Evolutionary conservation across 1,140 invertebrate genomes (phyloP), one percentile per base, ranked within the genome.

Genomic region (Vanessa tameamea): DNA sequence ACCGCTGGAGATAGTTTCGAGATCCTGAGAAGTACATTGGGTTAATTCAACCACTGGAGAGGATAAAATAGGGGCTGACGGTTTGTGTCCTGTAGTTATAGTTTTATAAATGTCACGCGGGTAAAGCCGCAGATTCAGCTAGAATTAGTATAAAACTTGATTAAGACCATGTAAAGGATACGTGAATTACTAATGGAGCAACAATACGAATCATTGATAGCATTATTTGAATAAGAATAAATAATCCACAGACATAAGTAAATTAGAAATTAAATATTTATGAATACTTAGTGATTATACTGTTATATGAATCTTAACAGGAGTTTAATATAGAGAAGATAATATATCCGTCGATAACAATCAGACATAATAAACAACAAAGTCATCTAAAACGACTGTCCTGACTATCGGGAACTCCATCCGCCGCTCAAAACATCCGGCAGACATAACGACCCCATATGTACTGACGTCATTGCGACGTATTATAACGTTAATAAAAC

Each of bases 361-460:
- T n/a, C 50, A 37, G 48, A 53, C 65, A 55, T 67, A 51, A 69
- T 63, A 53, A 26, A 48, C 14, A 14, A 70, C 57, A 63, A 70
- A 70, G 23, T 64, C 47, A 16, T 70, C 57, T 70, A 67, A 67
- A 69, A 69, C 66, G 48, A 63, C 69, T 53, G 48, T 64, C 59
- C 59, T 64, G 31, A 71, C 59, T 53, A 71, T 71, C 59, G 61
- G 69, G 69, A 64, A 71, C 69, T 71, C 47, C 69, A 71, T 71
- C 69, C 69, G 59, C 69, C 37, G 57, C 66, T 64, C 63, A 14
- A 69, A 71, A 71, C 69, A 71, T 71, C 69, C 69, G 69, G 69
- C 47, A 64, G 69, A 64, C 66, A 43, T 57, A 26, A 69, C 66
- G 66, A 69, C 37, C 66, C 66, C 53, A 69, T 69, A 61, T 61